Evolutionary conservation across 2,888 invertebrate genomes (phyloP).

Genomic region (Amiota mariae): DNA sequence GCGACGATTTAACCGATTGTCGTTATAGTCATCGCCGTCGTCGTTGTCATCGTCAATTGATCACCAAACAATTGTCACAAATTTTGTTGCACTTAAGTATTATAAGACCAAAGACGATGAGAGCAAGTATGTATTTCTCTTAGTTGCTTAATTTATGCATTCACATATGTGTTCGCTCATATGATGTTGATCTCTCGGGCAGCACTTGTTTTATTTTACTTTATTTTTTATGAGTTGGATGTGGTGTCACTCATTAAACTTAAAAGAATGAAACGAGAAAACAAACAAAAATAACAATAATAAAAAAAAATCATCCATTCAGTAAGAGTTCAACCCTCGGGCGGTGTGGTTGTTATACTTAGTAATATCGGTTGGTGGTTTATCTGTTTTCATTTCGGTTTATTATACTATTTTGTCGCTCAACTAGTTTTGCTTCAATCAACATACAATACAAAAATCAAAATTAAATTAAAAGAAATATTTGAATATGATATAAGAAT

Average conservation of each 20-base stretch:
- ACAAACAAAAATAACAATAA: background rate
- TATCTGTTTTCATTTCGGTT: background rate
- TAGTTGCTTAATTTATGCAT: too few species aligned
- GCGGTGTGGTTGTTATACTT: slow-evolving; percentile 54
- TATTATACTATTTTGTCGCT: background rate
- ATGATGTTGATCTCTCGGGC: slow-evolving; percentile 18
- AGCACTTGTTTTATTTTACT: background rate
- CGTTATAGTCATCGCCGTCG: background rate
- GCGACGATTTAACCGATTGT: too few species aligned
- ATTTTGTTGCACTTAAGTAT: background rate
- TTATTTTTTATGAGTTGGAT: too few species aligned
- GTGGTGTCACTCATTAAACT: background rate
- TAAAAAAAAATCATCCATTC: slow-evolving; percentile 30
- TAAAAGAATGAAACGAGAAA: background rate
- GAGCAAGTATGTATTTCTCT: too few species aligned
- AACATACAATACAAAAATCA: slow-evolving; percentile 31
- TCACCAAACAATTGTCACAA: slow-evolving; percentile 6
- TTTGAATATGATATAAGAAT: slow-evolving; percentile 45
- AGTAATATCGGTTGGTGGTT: background rate
- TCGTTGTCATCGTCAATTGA: background rate
- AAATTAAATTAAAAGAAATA: slow-evolving; percentile 33
- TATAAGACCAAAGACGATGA: too few species aligned
- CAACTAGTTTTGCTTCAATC: background rate
- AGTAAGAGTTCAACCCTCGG: slow-evolving; percentile 64
- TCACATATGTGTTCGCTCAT: slow-evolving; percentile 15